Evolutionary conservation across 1,140 invertebrate species (phyloP).

Genomic region (Colletes latitarsis): DNA sequence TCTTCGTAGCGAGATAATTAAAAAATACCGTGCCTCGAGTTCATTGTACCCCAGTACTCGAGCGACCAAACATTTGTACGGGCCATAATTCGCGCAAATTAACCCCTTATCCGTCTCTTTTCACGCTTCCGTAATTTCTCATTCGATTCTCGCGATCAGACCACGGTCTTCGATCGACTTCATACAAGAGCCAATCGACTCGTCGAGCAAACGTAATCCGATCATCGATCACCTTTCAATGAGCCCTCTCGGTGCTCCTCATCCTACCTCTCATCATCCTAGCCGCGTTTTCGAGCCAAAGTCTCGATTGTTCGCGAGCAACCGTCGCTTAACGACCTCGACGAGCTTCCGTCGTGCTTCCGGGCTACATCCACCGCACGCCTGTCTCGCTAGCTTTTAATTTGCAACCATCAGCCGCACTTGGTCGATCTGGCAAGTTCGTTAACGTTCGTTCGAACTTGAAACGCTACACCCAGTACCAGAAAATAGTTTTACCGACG

Average conservation of each 20-base stretch:
- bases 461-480: neutral
- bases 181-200: neutral
- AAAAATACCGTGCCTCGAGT: too few species aligned
- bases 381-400: constrained; percentile 40
- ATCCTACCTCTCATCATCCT: neutral
- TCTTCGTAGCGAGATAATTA: too few species aligned
- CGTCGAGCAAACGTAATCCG: constrained; percentile 5
- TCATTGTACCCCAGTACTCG: too few species aligned
- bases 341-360: constrained; percentile 40
- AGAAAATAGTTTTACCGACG: constrained; percentile 19
- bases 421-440: constrained; percentile 34
- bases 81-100: neutral
- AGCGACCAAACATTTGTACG: neutral
- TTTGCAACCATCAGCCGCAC: constrained; percentile 38
- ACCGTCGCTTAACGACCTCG: constrained; percentile 49
- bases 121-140: neutral
- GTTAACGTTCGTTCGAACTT: constrained; percentile 44
- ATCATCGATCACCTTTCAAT: constrained; percentile 11
- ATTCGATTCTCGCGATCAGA: neutral
- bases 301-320: constrained; percentile 13
- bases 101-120: neutral
- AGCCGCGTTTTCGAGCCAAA: neutral
- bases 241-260: neutral
- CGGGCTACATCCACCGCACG: neutral
- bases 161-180: neutral